Percentiles rank a stretch among this genome's conserved stretches.
Evolutionary conservation across 1,140 invertebrate genomes (phyloP).

Genomic region (Goniozus legneri): DNA sequence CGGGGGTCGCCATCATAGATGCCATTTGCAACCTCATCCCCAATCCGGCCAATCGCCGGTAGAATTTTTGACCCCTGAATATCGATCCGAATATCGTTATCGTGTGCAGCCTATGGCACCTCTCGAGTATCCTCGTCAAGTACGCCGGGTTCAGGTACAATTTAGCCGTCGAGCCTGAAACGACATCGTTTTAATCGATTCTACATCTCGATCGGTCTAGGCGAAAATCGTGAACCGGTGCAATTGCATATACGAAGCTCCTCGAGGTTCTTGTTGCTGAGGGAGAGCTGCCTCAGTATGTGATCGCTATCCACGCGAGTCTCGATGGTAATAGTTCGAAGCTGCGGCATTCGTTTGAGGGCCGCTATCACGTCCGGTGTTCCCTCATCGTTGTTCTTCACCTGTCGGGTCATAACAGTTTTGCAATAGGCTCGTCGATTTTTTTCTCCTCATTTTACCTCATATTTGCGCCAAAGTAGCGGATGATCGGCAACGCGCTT

Average conservation of each 20-base stretch:
- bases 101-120: slow-evolving; percentile 31
- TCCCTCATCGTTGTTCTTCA: slow-evolving; percentile 18
- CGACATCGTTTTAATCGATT: no score
- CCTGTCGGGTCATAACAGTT: slow-evolving; percentile 13
- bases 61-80: slow-evolving; percentile 35
- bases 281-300: slow-evolving; percentile 34
- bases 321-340: slow-evolving; percentile 25
- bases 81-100: slow-evolving; percentile 22
- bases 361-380: slow-evolving; percentile 28
- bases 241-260: slow-evolving; percentile 26
- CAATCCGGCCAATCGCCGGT: slow-evolving; percentile 25
- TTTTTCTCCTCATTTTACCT: slow-evolving; percentile 30
- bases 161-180: slow-evolving; percentile 24
- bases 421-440: neutral
- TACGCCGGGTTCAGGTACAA: slow-evolving; percentile 25
- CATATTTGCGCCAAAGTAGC: slow-evolving; percentile 31
- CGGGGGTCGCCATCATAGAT: slow-evolving; percentile 10
- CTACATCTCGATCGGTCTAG: no score
- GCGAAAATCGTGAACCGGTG: no score
- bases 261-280: slow-evolving; percentile 32
- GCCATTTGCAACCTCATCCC: slow-evolving; percentile 16
- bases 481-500: slow-evolving; percentile 23
- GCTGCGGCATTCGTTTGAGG: slow-evolving; percentile 33
- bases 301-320: slow-evolving; percentile 29
- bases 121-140: slow-evolving; percentile 30